Base-by-base conservation (phyloP, 1,140 invertebrate genomes). In the Penaeus japonicus region DNA sequence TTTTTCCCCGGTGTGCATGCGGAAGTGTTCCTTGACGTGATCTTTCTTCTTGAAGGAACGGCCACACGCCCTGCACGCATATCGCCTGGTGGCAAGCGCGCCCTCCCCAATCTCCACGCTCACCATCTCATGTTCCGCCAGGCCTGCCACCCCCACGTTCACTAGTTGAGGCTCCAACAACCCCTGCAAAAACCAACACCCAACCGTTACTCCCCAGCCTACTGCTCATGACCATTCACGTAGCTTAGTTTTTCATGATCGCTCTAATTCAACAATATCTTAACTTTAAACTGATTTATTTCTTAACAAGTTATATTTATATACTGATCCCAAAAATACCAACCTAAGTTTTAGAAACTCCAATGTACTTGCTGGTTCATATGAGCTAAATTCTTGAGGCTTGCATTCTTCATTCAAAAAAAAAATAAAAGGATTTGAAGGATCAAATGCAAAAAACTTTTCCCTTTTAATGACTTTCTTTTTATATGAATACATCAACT, bases 1-100 rank as follows among this genome's bases (percentile, higher is more conserved):
- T 93, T 99, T 99, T 93, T 99, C 79, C 24, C 86, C 86, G 1
- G 86, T 88, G 86, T 88, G 86, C 53, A 82, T 73, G 15, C 70
- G 70, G 92, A 98, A 98, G 94, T 99, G 99, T 93, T 99, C 99
- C 55, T 98, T 99, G 90, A 99, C 94, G 92, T 99, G 99, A 93
- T 99, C 99, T 94, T 99, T 99, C 94, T 99, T 99, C 93, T 99
- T 99, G 94, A 99, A 99, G 84, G 99, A 98, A 93, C 99, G 99
- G 27, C 96, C 94, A 93, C 99, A 99, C 91, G 98, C 96, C 92
- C 98, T 95, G 93, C 99, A 99, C 93, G 98, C 98, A 94, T 99
- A 98, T 57, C 98, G 99, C 32, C 27, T 54, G 32, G 18, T 35
- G 55, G 62, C 62, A 39, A 65, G 18, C 17, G 32, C 82, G 35